Conservation (phyloP, 2,113 vertebrate species). For the Scomber colias region DNA sequence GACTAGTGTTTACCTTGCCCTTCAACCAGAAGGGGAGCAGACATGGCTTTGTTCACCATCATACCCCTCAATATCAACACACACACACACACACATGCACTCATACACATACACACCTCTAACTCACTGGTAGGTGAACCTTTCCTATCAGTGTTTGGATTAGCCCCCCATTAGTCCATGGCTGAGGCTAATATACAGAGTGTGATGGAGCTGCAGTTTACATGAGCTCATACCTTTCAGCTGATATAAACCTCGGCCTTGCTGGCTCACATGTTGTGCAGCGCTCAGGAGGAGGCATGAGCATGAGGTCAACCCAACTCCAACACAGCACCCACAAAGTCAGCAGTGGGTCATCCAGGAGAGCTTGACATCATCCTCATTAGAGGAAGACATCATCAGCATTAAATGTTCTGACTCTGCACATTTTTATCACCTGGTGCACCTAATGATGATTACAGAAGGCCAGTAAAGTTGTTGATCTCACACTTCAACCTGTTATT, state of each 20-base stretch:
- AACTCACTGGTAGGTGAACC: slow-evolving; percentile 36
- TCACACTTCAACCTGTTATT: slow-evolving; percentile 1
- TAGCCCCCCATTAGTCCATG: slow-evolving; percentile 16
- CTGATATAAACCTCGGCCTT: slow-evolving; percentile 46
- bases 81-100: slow-evolving; percentile 10
- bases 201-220: slow-evolving; percentile 49
- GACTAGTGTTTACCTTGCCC: not conserved
- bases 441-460: not conserved
- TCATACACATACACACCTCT: not conserved
- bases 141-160: slow-evolving; percentile 51
- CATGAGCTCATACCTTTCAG: slow-evolving; percentile 60
- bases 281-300: not conserved
- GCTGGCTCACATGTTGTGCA: slow-evolving; percentile 22
- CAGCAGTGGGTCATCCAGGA: not conserved
- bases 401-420: slow-evolving; percentile 5
- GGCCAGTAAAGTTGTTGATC: not conserved
- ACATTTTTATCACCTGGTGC: slow-evolving; percentile 15
- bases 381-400: not conserved
- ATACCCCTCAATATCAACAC: not conserved
- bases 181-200: slow-evolving; percentile 5
- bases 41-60: slow-evolving; percentile 9
- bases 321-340: slow-evolving; percentile 7
- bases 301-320: slow-evolving; percentile 1
- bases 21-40: not conserved
- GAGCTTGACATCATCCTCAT: not conserved